Evolutionary conservation across 2,888 invertebrate genomes (phyloP), one percentile per base, ranked within the genome.

Genomic region (Dicranocentrus wangi): DNA sequence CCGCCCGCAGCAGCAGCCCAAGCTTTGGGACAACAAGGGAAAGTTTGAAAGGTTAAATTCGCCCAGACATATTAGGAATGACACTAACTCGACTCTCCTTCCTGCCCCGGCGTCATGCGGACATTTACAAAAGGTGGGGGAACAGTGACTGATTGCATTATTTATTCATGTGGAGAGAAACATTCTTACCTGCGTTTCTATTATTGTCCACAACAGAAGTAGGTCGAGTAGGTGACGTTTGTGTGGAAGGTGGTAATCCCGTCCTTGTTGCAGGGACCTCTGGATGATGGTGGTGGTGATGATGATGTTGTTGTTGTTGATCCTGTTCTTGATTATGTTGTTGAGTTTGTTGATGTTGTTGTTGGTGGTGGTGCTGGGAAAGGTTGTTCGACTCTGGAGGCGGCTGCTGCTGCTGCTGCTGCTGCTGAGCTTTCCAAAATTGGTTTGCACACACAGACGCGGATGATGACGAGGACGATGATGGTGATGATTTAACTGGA

Each of bases 131-230:
- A 58, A 70, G 71, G 42, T 1, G 42, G 27, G 28, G 53, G 55
- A 55, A 23, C 13, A 65, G 21, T 78, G 66, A 71, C 78, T 71
- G 71, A 71, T 71, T 51, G 13, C 77, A 77, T 78, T 65, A 71
- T 17, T 78, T 71, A 78, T 78, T 78, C 58, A 78, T 65, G 66
- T 42, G 47, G 66, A 78, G 65, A 71, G 71, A 58, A 3, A 19
- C 8, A 58, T 65, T 47, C 70, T 78, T 78, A 78, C 78, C 78
- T 78, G 78, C 78, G 78, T 78, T 78, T 78, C 78, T 70, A 71
- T 78, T 78, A 78, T 78, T 78, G 78, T 78, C 78, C 70, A 78
- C 53, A 43, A 55, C 71, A 71, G 71, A 65, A 78, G 71, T 71
- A 70, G 77, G 77, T 77, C 69, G 70, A 68, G 68, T 68, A 76